These are phyloP conservation scores for Anthophora plumipes DNA, from an alignment of 2,888 invertebrate genomes.

Conservation along the genomic window DNA sequence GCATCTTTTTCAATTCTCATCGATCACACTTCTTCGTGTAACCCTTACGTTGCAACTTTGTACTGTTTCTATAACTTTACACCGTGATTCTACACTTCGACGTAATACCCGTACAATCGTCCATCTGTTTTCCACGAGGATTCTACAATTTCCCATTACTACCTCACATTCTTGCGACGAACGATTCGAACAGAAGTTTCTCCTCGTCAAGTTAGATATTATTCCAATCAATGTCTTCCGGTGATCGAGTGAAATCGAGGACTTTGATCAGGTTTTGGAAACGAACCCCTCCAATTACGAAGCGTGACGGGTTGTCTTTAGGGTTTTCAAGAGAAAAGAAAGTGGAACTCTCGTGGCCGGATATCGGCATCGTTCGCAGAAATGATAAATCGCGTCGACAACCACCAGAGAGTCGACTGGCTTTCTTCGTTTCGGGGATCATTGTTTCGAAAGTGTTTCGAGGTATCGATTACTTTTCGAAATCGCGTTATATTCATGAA, in stretches of 20 bases:
- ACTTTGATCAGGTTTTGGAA: constrained; percentile 14
- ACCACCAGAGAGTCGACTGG: not conserved
- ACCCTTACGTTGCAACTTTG: not conserved
- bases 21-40: too few relatives aligned
- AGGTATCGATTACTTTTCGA: constrained; percentile 53
- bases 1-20: too few relatives aligned
- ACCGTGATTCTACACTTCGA: not conserved
- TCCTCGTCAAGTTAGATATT: not conserved
- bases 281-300: constrained; percentile 15
- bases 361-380: constrained; percentile 32
- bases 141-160: too few relatives aligned
- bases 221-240: not conserved
- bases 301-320: not conserved
- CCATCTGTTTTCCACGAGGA: too few relatives aligned
- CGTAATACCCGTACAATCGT: not conserved
- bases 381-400: constrained; percentile 35
- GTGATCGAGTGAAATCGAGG: constrained; percentile 14
- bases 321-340: constrained; percentile 25
- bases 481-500: not conserved
- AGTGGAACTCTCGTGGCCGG: constrained; percentile 4
- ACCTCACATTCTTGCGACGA: too few relatives aligned
- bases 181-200: not conserved
- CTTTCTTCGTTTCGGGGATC: constrained; percentile 23
- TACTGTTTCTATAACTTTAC: not conserved
- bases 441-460: constrained; percentile 42